Percentiles rank a stretch among this genome's conserved stretches.
phyloP scores from a whole-genome alignment of 2,113 vertebrate genomes.

The Leptobrachium leishanense region DNA sequence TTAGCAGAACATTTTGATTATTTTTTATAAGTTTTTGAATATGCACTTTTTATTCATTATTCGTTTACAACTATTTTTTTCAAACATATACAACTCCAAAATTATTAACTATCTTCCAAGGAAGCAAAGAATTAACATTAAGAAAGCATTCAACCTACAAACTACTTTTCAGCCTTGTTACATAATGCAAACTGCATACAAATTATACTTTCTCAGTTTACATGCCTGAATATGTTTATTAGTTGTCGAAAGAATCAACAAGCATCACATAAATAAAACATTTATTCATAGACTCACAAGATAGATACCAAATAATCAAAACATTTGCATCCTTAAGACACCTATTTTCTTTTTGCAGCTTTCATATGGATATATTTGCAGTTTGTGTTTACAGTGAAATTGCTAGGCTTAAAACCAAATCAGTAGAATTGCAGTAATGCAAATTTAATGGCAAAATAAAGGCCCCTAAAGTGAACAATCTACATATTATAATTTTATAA shows the following conservation, averaged over 20 bases:
- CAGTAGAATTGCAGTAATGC: slow-evolving; percentile 47
- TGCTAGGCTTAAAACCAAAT: slow-evolving; percentile 44
- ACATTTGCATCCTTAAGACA: slow-evolving; percentile 47
- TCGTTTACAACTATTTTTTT: too few species aligned
- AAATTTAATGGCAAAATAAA: slow-evolving; percentile 49
- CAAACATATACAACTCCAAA: too few species aligned
- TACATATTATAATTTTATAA: slow-evolving; percentile 32
- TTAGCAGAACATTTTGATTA: too few species aligned
- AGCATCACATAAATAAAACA: slow-evolving; percentile 48
- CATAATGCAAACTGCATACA: slow-evolving; percentile 46
- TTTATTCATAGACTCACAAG: slow-evolving; percentile 47
- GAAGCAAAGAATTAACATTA: too few species aligned
- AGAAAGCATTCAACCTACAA: neutral
- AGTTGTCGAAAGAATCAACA: slow-evolving; percentile 48
- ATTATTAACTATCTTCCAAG: too few species aligned
- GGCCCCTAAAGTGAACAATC: slow-evolving; percentile 35
- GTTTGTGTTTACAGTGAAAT: slow-evolving; percentile 45
- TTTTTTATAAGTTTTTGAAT: too few species aligned
- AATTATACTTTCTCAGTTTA: slow-evolving; percentile 40
- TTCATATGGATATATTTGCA: slow-evolving; percentile 48
- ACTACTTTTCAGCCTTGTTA: slow-evolving; percentile 17
- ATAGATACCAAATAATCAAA: slow-evolving; percentile 47
- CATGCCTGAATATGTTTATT: slow-evolving; percentile 48
- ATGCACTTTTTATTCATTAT: too few species aligned
- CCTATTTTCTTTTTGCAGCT: slow-evolving; percentile 44